Conservation (phyloP, 1,140 invertebrate genomes). For the Heliconius himera region DNA sequence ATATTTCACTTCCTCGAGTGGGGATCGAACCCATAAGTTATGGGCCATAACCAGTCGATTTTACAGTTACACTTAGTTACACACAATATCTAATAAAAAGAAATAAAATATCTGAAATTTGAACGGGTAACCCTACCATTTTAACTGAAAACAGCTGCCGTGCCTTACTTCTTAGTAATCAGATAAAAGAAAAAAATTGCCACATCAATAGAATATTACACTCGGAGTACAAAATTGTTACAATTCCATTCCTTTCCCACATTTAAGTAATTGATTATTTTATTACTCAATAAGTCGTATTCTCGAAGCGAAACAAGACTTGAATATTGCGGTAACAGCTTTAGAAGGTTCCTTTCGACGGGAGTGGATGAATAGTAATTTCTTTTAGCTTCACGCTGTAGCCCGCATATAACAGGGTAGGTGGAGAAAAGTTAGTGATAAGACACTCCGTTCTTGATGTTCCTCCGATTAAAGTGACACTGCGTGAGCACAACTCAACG, state of each 20-base stretch:
- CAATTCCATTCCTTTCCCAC: not conserved
- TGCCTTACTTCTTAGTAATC: not conserved
- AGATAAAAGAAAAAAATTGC: not conserved
- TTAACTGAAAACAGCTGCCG: too few relatives aligned
- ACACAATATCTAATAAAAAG: too few relatives aligned
- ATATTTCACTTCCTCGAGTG: too few relatives aligned
- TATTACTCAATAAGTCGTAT: slow-evolving; percentile 16
- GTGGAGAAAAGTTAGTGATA: not conserved
- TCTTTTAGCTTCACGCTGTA: too few relatives aligned
- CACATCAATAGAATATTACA: not conserved
- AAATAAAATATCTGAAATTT: too few relatives aligned
- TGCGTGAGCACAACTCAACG: too few relatives aligned
- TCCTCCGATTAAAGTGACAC: too few relatives aligned
- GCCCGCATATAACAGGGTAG: not conserved
- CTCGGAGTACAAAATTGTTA: not conserved
- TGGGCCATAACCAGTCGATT: too few relatives aligned
- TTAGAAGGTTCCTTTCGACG: not conserved
- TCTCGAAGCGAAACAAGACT: slow-evolving; percentile 1
- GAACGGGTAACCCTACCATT: too few relatives aligned
- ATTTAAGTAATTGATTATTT: slow-evolving; percentile 13
- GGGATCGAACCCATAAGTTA: too few relatives aligned
- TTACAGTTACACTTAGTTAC: too few relatives aligned
- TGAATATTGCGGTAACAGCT: not conserved
- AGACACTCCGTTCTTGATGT: not conserved
- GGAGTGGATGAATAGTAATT: not conserved